Conservation (phyloP, 2,113 vertebrate species). For the Lamprologus ornatipinnis region DNA sequence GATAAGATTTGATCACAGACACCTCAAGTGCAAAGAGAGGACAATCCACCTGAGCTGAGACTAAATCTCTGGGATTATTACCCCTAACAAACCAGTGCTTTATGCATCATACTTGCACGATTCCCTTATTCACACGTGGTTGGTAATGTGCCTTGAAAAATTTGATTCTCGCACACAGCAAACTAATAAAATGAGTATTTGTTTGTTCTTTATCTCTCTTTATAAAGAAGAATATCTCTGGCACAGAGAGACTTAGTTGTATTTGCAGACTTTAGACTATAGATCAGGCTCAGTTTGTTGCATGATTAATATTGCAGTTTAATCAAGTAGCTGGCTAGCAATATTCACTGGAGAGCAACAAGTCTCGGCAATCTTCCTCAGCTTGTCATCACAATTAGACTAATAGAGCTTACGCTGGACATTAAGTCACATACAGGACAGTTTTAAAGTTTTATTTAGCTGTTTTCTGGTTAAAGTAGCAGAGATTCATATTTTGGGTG, state of each 20-base stretch:
- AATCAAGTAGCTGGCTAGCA: slow-evolving; percentile 31
- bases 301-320: slow-evolving; percentile 66
- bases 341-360: background rate
- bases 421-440: background rate
- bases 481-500: background rate
- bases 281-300: slow-evolving; percentile 12
- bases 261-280: slow-evolving; percentile 49
- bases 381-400: background rate
- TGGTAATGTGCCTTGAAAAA: background rate
- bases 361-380: background rate
- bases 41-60: slow-evolving; percentile 1
- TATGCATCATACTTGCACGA: background rate
- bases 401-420: background rate
- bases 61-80: background rate
- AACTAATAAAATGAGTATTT: background rate
- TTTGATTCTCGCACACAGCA: background rate
- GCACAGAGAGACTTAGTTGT: slow-evolving; percentile 29
- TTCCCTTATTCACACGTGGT: background rate
- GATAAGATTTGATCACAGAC: slow-evolving; percentile 32
- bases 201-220: background rate
- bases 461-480: background rate
- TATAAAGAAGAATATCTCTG: slow-evolving; percentile 11
- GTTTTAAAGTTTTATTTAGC: background rate
- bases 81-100: background rate
- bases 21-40: slow-evolving; percentile 34